Evolutionary conservation across 2,113 vertebrate genomes (phyloP).

Genomic region (Eretmochelys imbricata): DNA sequence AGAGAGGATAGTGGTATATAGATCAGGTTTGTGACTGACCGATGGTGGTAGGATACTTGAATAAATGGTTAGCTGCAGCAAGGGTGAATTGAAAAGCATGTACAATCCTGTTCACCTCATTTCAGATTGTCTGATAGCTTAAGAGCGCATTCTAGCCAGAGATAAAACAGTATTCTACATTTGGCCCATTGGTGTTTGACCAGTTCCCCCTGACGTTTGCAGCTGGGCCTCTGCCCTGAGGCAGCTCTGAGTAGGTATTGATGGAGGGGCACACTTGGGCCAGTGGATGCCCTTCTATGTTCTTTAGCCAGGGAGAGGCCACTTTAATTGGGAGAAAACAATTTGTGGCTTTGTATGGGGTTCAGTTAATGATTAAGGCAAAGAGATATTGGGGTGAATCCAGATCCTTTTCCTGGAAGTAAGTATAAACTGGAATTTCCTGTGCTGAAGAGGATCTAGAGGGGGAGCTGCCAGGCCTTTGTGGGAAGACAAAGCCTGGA

Average conservation of each 20-base stretch:
- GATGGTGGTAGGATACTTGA: background rate
- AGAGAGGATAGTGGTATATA: background rate
- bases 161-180: background rate
- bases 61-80: background rate
- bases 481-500: background rate
- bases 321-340: background rate
- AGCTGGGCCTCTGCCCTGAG: background rate
- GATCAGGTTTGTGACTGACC: background rate
- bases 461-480: background rate
- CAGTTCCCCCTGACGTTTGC: too few relatives aligned
- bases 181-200: background rate
- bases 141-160: background rate
- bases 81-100: background rate
- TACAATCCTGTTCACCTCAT: accelerated
- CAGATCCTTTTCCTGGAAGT: background rate
- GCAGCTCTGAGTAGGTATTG: background rate
- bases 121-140: background rate
- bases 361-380: background rate
- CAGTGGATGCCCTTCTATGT: too few relatives aligned
- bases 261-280: background rate
- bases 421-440: background rate
- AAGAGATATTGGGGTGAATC: background rate
- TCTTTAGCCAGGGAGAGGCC: too few relatives aligned
- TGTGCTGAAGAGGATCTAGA: background rate
- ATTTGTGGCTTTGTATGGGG: background rate